phyloP scores from a whole-genome alignment of 2,113 vertebrate genomes.

The Cochlearius cochlearius region DNA sequence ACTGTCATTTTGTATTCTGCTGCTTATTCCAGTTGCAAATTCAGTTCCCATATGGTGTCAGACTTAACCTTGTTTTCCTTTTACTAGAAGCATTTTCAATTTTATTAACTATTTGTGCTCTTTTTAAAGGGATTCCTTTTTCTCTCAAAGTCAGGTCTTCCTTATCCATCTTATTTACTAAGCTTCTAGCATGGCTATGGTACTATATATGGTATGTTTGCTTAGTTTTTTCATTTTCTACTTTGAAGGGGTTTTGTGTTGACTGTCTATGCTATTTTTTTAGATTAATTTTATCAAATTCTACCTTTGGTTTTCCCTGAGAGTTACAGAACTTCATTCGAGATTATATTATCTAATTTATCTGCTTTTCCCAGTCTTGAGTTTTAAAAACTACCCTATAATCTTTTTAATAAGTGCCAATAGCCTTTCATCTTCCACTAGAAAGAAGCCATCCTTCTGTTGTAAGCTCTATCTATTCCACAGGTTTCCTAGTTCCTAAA shows the following conservation, averaged over 20 bases:
- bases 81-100: neutral
- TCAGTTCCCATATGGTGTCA: neutral
- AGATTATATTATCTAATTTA: neutral
- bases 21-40: neutral
- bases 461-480: neutral
- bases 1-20: neutral
- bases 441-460: neutral
- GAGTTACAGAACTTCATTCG: neutral
- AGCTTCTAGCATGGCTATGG: neutral
- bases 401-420: neutral
- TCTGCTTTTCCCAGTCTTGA: neutral
- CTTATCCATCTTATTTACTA: neutral
- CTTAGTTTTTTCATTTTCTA: neutral
- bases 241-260: neutral
- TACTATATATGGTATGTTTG: neutral
- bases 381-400: neutral
- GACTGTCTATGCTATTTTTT: neutral
- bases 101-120: neutral
- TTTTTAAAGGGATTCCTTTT: neutral
- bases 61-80: neutral
- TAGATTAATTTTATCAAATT: neutral
- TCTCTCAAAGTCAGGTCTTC: neutral
- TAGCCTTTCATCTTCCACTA: neutral
- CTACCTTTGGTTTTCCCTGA: neutral
- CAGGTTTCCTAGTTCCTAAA: neutral